phyloP scores from a whole-genome alignment of 2,888 invertebrate genomes.

The Tholera decimalis region DNA sequence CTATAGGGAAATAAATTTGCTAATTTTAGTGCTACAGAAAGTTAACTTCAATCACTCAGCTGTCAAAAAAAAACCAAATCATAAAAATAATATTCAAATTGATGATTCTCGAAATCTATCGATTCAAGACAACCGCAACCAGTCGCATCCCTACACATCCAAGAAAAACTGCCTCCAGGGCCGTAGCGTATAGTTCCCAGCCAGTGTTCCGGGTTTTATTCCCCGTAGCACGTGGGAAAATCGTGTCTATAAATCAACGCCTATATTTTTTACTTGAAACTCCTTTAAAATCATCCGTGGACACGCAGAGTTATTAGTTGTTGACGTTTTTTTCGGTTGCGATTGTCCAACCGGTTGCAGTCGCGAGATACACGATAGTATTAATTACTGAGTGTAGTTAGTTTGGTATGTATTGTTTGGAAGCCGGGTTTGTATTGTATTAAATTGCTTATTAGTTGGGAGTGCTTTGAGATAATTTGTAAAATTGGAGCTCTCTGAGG shows the following conservation, averaged over 20 bases:
- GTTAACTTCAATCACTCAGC: too few species aligned
- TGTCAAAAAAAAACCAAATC: not conserved
- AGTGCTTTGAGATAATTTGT: not conserved
- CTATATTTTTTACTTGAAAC: constrained; percentile 72
- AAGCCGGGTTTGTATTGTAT: constrained; percentile 2
- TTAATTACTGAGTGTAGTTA: constrained; percentile 51
- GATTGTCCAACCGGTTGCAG: constrained; percentile 24
- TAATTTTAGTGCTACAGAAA: not conserved
- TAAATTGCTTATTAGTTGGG: constrained; percentile 1
- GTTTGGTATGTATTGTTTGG: constrained; percentile 31
- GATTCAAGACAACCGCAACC: not conserved
- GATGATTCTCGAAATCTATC: not conserved
- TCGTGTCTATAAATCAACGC: constrained; percentile 84
- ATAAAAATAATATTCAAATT: not conserved
- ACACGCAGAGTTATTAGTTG: constrained; percentile 66
- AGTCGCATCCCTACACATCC: constrained; percentile 66
- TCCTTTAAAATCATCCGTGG: constrained; percentile 62
- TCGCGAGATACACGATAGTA: constrained; percentile 39
- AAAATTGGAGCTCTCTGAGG: not conserved
- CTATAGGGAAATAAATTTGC: not conserved
- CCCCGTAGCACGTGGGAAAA: constrained; percentile 90
- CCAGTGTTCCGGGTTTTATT: constrained; percentile 88
- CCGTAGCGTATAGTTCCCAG: constrained; percentile 81
- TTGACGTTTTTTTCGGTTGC: constrained; percentile 52
- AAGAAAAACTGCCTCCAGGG: constrained; percentile 78